A percentile compares a stretch with the other conserved stretches of the same genome.
Evolutionary conservation across 2,113 vertebrate genomes (phyloP).

Genomic region (Entomyzon cyanotis): DNA sequence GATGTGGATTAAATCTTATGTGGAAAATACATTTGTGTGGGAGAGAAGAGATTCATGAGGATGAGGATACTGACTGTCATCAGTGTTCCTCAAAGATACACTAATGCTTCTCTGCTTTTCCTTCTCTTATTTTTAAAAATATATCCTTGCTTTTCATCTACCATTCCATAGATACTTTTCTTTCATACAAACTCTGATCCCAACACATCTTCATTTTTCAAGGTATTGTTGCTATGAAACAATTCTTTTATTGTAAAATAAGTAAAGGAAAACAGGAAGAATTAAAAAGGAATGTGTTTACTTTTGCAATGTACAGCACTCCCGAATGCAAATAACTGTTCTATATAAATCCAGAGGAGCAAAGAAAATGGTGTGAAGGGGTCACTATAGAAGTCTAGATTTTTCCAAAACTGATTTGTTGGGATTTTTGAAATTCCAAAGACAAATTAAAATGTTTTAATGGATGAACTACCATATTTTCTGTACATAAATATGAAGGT

Average conservation of each 20-base stretch:
- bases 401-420: not conserved
- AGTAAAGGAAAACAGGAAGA: not conserved
- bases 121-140: not conserved
- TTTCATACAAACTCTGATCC: not conserved
- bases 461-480: not conserved
- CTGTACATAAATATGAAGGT: rapidly evolving
- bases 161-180: not conserved
- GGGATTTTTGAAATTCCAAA: not conserved
- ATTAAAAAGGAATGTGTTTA: not conserved
- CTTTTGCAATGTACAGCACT: not conserved
- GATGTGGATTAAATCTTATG: not conserved
- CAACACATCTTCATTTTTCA: not conserved
- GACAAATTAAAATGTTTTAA: not conserved
- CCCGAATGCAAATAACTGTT: not conserved
- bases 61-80: not conserved
- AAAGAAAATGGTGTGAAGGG: not conserved
- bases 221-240: not conserved
- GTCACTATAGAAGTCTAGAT: not conserved
- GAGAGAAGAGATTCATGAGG: not conserved
- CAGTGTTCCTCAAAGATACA: not conserved
- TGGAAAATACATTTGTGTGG: not conserved
- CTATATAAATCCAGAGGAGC: not conserved
- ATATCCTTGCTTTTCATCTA: not conserved
- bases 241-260: not conserved
- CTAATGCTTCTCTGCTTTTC: not conserved